These are phyloP conservation scores for Drosophila navojoa DNA, from an alignment of 1,140 invertebrate species.

Conservation along the genomic window DNA sequence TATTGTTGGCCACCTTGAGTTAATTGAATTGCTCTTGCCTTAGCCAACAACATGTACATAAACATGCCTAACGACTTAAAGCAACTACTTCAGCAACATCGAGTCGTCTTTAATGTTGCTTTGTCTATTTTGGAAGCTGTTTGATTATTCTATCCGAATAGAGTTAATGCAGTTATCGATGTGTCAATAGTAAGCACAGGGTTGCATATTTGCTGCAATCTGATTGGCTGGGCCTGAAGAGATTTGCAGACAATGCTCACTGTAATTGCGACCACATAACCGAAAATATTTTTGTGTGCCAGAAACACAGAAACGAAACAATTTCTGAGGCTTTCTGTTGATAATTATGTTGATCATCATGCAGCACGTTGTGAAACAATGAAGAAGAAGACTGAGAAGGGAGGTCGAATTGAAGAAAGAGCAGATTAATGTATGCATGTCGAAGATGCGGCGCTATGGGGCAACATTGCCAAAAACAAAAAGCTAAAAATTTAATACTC, in stretches of 20 bases:
- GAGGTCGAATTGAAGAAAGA: background rate
- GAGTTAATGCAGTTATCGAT: conserved; percentile 13
- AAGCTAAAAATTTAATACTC: background rate
- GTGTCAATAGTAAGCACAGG: conserved; percentile 5
- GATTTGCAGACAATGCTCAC: conserved; percentile 32
- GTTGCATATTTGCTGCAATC: conserved; percentile 11
- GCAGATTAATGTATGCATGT: conserved; percentile 31
- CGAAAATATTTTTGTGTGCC: conserved; percentile 29
- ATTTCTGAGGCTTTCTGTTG: conserved; percentile 26
- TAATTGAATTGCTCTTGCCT: conserved; percentile 34
- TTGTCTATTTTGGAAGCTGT: conserved; percentile 18
- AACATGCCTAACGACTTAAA: conserved; percentile 10
- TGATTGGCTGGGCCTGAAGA: conserved; percentile 6
- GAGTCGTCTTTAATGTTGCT: background rate
- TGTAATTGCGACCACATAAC: conserved; percentile 34
- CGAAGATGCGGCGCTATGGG: conserved; percentile 18
- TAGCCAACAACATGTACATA: conserved; percentile 6
- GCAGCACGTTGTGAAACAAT: conserved; percentile 32
- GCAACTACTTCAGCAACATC: background rate
- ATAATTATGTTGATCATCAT: conserved; percentile 35
- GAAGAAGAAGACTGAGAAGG: conserved; percentile 1
- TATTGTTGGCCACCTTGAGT: conserved; percentile 28
- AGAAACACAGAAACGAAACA: conserved; percentile 45
- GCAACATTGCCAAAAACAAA: conserved; percentile 46
- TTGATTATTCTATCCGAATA: conserved; percentile 14